Evolutionary conservation across 2,113 vertebrate species (phyloP).

Genomic region (Thermophis baileyi): DNA sequence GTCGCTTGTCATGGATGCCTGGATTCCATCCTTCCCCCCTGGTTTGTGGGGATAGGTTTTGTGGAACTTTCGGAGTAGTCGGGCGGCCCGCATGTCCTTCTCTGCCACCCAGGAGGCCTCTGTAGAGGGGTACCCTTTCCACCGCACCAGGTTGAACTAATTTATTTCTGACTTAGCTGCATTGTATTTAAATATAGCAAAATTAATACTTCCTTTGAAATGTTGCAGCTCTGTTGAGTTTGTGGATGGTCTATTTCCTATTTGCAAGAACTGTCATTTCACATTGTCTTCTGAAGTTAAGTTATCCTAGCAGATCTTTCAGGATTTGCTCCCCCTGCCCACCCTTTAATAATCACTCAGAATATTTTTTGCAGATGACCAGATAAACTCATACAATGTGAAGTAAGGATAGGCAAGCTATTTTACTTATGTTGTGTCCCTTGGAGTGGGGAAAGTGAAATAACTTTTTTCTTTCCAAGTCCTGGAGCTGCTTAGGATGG

Average conservation of each 20-base stretch:
- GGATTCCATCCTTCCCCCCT: no score
- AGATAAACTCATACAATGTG: background rate
- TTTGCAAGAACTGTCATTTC: background rate
- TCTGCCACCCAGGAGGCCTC: no score
- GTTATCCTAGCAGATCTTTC: background rate
- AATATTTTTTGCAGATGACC: background rate
- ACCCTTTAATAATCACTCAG: background rate
- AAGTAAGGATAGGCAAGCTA: background rate
- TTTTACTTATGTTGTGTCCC: background rate
- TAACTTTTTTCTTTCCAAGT: background rate
- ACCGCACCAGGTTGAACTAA: background rate
- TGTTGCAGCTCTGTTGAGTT: background rate
- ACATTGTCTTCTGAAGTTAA: background rate
- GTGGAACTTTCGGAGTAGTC: no score
- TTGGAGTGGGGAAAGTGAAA: background rate
- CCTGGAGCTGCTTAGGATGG: background rate
- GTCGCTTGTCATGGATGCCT: no score
- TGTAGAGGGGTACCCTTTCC: no score
- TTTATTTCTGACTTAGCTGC: background rate
- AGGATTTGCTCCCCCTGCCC: background rate
- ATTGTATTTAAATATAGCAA: background rate
- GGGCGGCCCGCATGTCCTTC: no score
- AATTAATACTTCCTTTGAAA: background rate
- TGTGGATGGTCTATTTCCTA: background rate
- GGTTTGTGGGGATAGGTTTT: no score